Percentiles rank a stretch among this genome's conserved stretches.
These are phyloP conservation scores for Styela clava DNA, from an alignment of 23 tunicate species.

Conservation along the genomic window DNA sequence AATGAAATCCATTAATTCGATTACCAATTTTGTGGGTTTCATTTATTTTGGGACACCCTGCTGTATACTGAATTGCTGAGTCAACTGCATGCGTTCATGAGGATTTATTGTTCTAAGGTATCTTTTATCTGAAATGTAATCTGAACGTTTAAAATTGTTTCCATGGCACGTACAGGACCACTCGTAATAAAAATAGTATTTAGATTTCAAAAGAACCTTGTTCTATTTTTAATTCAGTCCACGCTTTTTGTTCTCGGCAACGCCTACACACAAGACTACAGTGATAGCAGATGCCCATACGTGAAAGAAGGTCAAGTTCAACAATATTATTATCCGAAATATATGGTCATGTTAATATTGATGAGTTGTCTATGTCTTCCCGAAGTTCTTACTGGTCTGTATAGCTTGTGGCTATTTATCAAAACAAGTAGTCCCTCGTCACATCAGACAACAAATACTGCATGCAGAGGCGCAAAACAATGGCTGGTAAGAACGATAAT, in stretches of 20 bases:
- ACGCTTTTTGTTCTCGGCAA: conserved; percentile 27
- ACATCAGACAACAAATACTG: no score
- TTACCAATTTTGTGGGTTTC: no score
- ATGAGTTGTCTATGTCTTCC: conserved; percentile 32
- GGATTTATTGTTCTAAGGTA: no score
- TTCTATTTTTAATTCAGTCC: not conserved
- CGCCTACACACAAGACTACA: conserved; percentile 18
- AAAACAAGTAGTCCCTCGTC: conserved; percentile 44
- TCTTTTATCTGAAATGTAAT: no score
- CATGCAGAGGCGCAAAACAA: no score
- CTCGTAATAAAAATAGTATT: not conserved
- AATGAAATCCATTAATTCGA: no score
- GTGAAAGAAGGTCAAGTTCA: not conserved
- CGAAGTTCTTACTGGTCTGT: conserved; percentile 62
- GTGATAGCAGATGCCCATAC: not conserved
- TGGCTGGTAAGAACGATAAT: no score
- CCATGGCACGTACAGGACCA: no score
- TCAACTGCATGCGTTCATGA: no score
- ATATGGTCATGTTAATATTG: conserved; percentile 41
- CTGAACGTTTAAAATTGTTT: no score
- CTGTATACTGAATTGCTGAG: no score
- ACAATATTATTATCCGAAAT: conserved; percentile 5
- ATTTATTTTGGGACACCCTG: no score
- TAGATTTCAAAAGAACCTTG: not conserved
- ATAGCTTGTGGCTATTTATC: conserved; percentile 51